A percentile compares a stretch with the other conserved stretches of the same genome.
Evolutionary conservation across 2,888 invertebrate genomes (phyloP).

Genomic region (Tipula unca): DNA sequence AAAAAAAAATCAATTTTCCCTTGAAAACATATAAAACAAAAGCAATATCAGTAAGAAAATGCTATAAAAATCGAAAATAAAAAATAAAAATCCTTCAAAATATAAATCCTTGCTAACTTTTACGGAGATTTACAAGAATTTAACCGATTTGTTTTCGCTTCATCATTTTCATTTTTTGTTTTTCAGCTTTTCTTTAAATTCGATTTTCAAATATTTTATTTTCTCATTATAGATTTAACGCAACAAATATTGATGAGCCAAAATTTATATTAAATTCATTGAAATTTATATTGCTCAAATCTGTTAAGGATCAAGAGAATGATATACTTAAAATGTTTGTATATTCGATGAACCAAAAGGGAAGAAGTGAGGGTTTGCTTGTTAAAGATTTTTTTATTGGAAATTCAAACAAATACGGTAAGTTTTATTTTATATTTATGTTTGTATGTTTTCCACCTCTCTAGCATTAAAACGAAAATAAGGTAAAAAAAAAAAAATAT

Average conservation of each 20-base stretch:
- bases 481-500: neutral
- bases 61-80: neutral
- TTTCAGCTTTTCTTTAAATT: neutral
- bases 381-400: slow-evolving; percentile 23
- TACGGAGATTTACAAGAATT: slow-evolving; percentile 14
- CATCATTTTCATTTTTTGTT: neutral
- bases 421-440: neutral
- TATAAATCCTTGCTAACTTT: neutral
- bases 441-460: neutral
- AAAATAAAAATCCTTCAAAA: neutral
- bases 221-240: slow-evolving; percentile 22
- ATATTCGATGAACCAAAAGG: slow-evolving; percentile 23
- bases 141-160: slow-evolving; percentile 14
- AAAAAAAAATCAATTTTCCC: neutral
- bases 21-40: neutral
- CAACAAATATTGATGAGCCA: slow-evolving; percentile 21
- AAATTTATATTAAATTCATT: slow-evolving; percentile 22
- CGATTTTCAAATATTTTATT: slow-evolving; percentile 15
- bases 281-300: slow-evolving; percentile 18
- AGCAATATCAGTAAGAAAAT: neutral
- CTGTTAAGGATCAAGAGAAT: slow-evolving; percentile 21
- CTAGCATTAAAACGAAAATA: neutral
- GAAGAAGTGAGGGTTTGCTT: slow-evolving; percentile 21
- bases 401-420: slow-evolving; percentile 21
- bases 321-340: slow-evolving; percentile 22